These are phyloP conservation scores for Actias luna DNA, from an alignment of 2,888 invertebrate species.

Conservation along the genomic window DNA sequence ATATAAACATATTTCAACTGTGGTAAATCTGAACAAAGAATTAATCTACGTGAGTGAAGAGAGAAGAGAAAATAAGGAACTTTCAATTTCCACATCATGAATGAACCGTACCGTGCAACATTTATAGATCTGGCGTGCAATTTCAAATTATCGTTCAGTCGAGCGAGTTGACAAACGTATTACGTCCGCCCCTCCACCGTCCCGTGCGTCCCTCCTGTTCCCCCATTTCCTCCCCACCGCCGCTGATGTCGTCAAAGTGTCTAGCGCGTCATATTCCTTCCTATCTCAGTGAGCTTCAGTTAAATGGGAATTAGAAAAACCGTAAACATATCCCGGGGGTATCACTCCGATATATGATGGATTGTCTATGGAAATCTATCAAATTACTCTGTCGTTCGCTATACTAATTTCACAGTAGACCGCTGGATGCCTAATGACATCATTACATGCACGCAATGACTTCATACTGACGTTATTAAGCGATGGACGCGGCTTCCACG, in stretches of 20 bases:
- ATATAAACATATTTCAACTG: not conserved
- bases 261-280: not conserved
- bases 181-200: not conserved
- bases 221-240: not conserved
- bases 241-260: not conserved
- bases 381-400: too few relatives aligned
- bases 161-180: conserved; percentile 10
- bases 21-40: not conserved
- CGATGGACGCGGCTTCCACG: not conserved
- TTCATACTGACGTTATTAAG: not conserved
- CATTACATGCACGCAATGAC: not conserved
- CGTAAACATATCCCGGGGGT: not conserved
- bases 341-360: not conserved
- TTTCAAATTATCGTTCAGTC: conserved; percentile 11
- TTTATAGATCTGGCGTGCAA: conserved; percentile 8
- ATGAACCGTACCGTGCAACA: conserved; percentile 6
- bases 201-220: not conserved
- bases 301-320: not conserved
- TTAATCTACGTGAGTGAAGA: not conserved
- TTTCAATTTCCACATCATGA: conserved; percentile 7
- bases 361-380: too few relatives aligned
- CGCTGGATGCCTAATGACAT: not conserved
- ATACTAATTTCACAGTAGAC: too few relatives aligned
- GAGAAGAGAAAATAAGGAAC: conserved; percentile 8
- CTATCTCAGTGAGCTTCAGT: not conserved